Percentiles rank a stretch among this genome's conserved stretches.
Evolutionary conservation across 2,797 vertebrate species (phyloP).

Genomic region (Acrossocheilus fasciatus): DNA sequence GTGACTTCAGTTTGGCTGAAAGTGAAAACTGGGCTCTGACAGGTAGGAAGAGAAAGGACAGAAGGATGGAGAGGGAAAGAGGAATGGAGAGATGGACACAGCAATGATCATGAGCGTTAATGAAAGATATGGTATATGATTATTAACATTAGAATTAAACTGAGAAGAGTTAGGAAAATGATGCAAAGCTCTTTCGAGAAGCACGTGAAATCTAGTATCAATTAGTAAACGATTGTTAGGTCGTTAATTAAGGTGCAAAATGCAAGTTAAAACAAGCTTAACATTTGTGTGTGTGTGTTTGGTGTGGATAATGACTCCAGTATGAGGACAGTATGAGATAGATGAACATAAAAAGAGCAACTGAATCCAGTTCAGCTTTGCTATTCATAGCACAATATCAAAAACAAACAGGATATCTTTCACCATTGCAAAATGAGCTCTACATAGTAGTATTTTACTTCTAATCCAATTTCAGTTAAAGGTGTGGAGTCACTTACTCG

Average conservation of each 20-base stretch:
- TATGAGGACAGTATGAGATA: slow-evolving; percentile 65
- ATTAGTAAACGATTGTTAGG: slow-evolving; percentile 32
- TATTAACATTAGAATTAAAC: slow-evolving; percentile 59
- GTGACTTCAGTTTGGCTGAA: slow-evolving; percentile 86
- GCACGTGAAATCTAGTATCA: neutral
- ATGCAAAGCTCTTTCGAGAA: slow-evolving; percentile 16
- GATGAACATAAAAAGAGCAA: slow-evolving; percentile 57
- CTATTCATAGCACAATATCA: slow-evolving; percentile 35
- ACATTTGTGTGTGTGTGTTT: slow-evolving; percentile 49
- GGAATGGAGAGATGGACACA: slow-evolving; percentile 68
- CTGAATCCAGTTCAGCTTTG: slow-evolving; percentile 3
- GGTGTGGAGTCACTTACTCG: slow-evolving; percentile 79
- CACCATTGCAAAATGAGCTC: neutral
- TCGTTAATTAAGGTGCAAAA: slow-evolving; percentile 22
- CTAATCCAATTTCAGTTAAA: neutral
- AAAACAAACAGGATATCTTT: neutral
- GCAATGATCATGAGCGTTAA: slow-evolving; percentile 73
- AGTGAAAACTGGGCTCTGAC: slow-evolving; percentile 89
- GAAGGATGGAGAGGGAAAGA: slow-evolving; percentile 66
- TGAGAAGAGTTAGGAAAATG: slow-evolving; percentile 45
- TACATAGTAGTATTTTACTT: neutral
- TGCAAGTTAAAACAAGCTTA: slow-evolving; percentile 15
- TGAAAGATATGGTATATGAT: slow-evolving; percentile 73
- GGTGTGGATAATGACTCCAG: slow-evolving; percentile 63
- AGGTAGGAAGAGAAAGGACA: slow-evolving; percentile 70